These are phyloP conservation scores for Musca domestica DNA, from an alignment of 1,140 invertebrate species.

Conservation along the genomic window DNA sequence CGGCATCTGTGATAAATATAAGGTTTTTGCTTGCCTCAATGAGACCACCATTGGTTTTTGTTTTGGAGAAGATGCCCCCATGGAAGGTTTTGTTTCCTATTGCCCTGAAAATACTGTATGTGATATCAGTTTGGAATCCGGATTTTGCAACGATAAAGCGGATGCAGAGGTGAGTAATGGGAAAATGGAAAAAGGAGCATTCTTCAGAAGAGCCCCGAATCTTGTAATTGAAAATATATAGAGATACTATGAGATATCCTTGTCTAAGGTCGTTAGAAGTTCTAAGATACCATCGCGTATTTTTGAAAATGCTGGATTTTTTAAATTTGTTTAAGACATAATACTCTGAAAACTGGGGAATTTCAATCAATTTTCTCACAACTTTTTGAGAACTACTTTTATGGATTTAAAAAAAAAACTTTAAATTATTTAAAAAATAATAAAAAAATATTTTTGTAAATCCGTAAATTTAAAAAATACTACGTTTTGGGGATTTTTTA, in stretches of 20 bases:
- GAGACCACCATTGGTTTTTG: conserved; percentile 19
- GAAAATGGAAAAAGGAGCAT: background rate
- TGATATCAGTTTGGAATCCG: background rate
- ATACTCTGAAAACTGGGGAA: too few species aligned
- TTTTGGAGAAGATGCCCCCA: background rate
- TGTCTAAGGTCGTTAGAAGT: background rate
- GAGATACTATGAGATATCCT: background rate
- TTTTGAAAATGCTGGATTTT: too few species aligned
- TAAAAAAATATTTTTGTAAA: too few species aligned
- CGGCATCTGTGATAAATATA: conserved; percentile 12
- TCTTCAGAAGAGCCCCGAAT: background rate
- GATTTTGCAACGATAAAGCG: background rate
- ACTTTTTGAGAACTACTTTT: too few species aligned
- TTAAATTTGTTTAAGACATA: too few species aligned
- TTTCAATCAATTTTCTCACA: too few species aligned
- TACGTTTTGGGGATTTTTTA: too few species aligned
- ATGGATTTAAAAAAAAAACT: too few species aligned
- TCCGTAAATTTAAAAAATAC: too few species aligned
- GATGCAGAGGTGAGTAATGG: background rate
- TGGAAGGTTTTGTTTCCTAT: background rate
- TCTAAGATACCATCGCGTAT: too few species aligned
- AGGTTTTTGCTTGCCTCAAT: conserved; percentile 11
- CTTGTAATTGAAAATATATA: background rate
- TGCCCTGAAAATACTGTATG: conserved; percentile 11
- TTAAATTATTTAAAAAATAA: too few species aligned